Conservation (phyloP, 1,140 invertebrate genomes). For the Drosophila sp. region DNA sequence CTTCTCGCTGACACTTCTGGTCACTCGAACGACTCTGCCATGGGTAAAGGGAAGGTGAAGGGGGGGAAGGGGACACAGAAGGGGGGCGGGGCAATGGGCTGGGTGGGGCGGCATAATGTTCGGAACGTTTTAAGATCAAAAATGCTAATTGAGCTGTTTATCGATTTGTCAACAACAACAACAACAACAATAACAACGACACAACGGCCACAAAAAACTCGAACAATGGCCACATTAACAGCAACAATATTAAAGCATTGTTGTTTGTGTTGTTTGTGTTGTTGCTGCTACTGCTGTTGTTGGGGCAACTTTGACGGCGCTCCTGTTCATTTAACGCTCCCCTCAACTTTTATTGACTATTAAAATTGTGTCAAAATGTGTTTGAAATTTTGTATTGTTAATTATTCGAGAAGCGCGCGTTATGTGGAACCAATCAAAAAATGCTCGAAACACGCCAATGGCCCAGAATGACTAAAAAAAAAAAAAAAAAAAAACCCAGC, state of each 20-base stretch:
- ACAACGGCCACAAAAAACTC: constrained; percentile 46
- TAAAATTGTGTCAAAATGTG: constrained; percentile 83
- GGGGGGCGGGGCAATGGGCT: neutral
- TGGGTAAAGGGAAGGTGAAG: neutral
- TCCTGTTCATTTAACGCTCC: constrained; percentile 41
- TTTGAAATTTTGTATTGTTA: constrained; percentile 80
- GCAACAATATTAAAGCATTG: constrained; percentile 38
- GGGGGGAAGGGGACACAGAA: neutral
- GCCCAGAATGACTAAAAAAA: constrained; percentile 37
- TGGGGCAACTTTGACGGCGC: constrained; percentile 31
- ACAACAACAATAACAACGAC: constrained; percentile 25
- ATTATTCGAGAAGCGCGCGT: constrained; percentile 61
- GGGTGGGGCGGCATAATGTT: constrained; percentile 40
- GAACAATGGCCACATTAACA: constrained; percentile 64
- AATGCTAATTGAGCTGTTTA: constrained; percentile 83
- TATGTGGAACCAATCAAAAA: constrained; percentile 73
- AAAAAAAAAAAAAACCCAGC: neutral
- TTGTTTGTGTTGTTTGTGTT: constrained; percentile 29
- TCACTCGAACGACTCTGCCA: constrained; percentile 5
- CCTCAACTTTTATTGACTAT: constrained; percentile 72
- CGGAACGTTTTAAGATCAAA: constrained; percentile 57
- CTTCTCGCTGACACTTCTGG: neutral
- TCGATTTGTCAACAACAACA: constrained; percentile 80
- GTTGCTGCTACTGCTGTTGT: constrained; percentile 17
- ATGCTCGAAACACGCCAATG: constrained; percentile 48